Evolutionary conservation across 23 tunicate species (phyloP).

Genomic region (Diplosoma virens): DNA sequence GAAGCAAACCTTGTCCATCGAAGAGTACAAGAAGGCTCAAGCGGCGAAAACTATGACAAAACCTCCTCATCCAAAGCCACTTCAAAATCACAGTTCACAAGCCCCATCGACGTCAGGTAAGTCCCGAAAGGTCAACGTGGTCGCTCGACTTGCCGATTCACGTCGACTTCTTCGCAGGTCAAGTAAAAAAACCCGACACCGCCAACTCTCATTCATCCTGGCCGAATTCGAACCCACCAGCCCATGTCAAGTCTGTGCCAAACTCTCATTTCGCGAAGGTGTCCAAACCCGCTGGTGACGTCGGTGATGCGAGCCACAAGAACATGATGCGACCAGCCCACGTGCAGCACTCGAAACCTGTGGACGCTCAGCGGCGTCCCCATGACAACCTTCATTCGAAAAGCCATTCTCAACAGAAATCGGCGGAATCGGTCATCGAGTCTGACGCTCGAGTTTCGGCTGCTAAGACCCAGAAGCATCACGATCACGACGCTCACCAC

Average conservation of each 20-base stretch:
- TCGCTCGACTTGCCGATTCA: too few relatives aligned
- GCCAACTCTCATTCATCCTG: not conserved
- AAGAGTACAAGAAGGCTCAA: constrained; percentile 68
- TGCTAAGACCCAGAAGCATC: too few relatives aligned
- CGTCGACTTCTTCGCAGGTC: too few relatives aligned
- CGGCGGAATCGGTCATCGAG: too few relatives aligned
- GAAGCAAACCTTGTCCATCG: constrained; percentile 61
- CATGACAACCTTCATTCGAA: too few relatives aligned
- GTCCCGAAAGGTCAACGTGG: too few relatives aligned
- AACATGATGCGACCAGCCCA: constrained; percentile 1
- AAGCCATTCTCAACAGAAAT: too few relatives aligned
- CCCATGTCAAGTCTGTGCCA: too few relatives aligned
- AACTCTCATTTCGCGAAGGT: not conserved
- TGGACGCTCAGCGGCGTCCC: not conserved
- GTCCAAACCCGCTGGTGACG: not conserved
- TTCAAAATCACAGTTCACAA: too few relatives aligned
- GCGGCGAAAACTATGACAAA: constrained; percentile 12
- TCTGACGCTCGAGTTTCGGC: too few relatives aligned
- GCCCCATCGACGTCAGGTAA: too few relatives aligned
- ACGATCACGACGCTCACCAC: not conserved
- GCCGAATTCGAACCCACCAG: too few relatives aligned
- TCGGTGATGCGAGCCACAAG: not conserved
- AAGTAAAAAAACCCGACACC: not conserved
- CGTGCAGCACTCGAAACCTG: not conserved
- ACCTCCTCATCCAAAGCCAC: not conserved